Conservation (phyloP, 1,140 invertebrate genomes). For the Orchesella cincta region DNA sequence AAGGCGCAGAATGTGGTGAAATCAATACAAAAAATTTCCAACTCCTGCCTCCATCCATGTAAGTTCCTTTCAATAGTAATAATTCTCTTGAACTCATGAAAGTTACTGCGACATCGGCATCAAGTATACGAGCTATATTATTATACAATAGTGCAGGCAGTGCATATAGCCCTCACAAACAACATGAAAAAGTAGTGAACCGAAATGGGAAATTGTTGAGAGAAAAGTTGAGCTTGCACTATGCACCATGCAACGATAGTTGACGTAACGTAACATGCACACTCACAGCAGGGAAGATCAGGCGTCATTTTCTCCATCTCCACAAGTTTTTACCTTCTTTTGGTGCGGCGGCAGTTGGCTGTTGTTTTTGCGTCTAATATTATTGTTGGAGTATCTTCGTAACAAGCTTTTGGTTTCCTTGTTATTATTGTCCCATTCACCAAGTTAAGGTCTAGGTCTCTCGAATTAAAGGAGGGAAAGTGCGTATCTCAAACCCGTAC, state of each 20-base stretch:
- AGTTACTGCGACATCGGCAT: constrained; percentile 1
- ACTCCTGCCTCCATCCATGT: not conserved
- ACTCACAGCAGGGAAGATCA: too few relatives aligned
- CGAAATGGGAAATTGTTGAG: too few relatives aligned
- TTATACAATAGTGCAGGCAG: too few relatives aligned
- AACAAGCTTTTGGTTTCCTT: not conserved
- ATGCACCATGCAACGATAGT: too few relatives aligned
- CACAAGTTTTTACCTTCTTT: not conserved
- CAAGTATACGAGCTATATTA: too few relatives aligned
- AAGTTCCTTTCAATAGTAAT: constrained; percentile 4
- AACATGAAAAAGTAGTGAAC: too few relatives aligned
- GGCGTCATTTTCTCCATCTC: too few relatives aligned
- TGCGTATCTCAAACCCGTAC: too few relatives aligned
- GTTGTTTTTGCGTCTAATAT: not conserved
- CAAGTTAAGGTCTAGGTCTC: not conserved
- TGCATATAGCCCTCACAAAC: too few relatives aligned
- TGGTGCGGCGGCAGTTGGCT: not conserved
- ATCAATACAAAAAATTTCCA: constrained; percentile 1
- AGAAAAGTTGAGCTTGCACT: too few relatives aligned
- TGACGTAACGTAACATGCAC: too few relatives aligned
- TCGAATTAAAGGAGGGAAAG: not conserved
- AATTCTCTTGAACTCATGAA: not conserved
- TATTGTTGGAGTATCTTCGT: not conserved
- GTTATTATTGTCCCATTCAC: not conserved
- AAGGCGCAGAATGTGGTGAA: not conserved